These are phyloP conservation scores for Euspilapteryx auroguttella DNA, from an alignment of 2,888 invertebrate species.

Conservation along the genomic window DNA sequence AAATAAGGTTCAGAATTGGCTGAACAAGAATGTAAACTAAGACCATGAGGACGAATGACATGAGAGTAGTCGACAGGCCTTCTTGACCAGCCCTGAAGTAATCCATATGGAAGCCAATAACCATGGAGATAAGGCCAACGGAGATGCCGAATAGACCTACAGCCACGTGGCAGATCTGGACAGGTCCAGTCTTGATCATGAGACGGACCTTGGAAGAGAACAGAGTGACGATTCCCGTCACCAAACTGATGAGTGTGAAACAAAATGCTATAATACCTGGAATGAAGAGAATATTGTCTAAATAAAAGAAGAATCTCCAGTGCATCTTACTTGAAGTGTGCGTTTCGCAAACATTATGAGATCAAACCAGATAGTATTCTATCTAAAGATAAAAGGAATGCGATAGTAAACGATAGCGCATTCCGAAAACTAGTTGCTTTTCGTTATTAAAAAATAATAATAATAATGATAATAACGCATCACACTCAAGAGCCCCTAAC, in stretches of 20 bases:
- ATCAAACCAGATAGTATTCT: too few species aligned
- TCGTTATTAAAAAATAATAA: too few species aligned
- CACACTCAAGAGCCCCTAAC: too few species aligned
- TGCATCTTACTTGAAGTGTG: too few species aligned
- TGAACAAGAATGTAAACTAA: constrained; percentile 31
- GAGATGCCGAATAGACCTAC: constrained; percentile 48
- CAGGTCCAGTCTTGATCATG: constrained; percentile 39
- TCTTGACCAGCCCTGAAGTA: constrained; percentile 24
- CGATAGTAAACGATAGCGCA: too few species aligned
- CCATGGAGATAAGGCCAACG: constrained; percentile 50
- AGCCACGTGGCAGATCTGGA: constrained; percentile 54
- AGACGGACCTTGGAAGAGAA: constrained; percentile 52
- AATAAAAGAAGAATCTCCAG: too few species aligned
- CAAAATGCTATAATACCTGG: constrained; percentile 52
- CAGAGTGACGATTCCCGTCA: constrained; percentile 49
- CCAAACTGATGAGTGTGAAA: constrained; percentile 39
- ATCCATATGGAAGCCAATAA: constrained; percentile 41
- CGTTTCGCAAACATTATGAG: too few species aligned
- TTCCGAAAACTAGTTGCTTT: too few species aligned
- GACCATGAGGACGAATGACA: constrained; percentile 28
- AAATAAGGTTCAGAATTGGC: constrained; percentile 32
- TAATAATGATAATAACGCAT: too few species aligned
- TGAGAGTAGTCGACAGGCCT: constrained; percentile 28
- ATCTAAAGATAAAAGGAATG: too few species aligned
- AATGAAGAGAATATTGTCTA: constrained; percentile 14